Percentiles rank a stretch among this genome's conserved stretches.
These are phyloP conservation scores for Porites divaricata DNA, from an alignment of 92 coral and sea anemone species.

Conservation along the genomic window DNA sequence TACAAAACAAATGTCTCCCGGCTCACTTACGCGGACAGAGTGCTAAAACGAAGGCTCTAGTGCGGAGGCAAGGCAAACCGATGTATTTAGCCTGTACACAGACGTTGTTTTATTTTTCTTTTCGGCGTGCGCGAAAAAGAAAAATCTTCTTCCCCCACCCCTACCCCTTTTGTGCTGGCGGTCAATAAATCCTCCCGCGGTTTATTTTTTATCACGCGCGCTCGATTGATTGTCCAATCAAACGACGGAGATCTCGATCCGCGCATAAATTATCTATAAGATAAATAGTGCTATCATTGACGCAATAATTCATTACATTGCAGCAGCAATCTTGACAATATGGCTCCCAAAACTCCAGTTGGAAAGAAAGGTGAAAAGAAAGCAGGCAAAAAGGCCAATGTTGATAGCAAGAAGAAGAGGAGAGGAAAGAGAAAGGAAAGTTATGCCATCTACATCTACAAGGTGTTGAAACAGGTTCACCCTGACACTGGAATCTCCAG, in stretches of 20 bases:
- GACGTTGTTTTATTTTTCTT: too few species aligned
- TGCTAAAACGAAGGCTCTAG: too few species aligned
- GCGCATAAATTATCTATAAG: not conserved
- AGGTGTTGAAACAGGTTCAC: conserved; percentile 68
- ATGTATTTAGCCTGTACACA: too few species aligned
- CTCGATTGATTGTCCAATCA: conserved; percentile 37
- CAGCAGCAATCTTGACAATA: not conserved
- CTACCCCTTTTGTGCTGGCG: too few species aligned
- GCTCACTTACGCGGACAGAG: too few species aligned
- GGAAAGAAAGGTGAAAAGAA: conserved; percentile 51
- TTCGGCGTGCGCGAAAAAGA: too few species aligned
- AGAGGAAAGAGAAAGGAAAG: conserved; percentile 84
- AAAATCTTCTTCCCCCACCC: too few species aligned
- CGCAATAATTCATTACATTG: not conserved
- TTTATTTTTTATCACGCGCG: too few species aligned
- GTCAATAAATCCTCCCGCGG: too few species aligned
- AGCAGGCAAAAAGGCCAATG: conserved; percentile 43
- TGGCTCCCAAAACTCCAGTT: conserved; percentile 39
- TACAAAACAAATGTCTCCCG: too few species aligned
- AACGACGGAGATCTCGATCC: conserved; percentile 23
- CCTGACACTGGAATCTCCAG: conserved; percentile 85
- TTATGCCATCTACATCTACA: conserved; percentile 96
- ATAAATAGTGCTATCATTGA: not conserved
- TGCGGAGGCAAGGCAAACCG: too few species aligned
- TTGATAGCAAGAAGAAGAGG: conserved; percentile 39